phyloP scores from a whole-genome alignment of 2,113 vertebrate species.

The Sylvia atricapilla region DNA sequence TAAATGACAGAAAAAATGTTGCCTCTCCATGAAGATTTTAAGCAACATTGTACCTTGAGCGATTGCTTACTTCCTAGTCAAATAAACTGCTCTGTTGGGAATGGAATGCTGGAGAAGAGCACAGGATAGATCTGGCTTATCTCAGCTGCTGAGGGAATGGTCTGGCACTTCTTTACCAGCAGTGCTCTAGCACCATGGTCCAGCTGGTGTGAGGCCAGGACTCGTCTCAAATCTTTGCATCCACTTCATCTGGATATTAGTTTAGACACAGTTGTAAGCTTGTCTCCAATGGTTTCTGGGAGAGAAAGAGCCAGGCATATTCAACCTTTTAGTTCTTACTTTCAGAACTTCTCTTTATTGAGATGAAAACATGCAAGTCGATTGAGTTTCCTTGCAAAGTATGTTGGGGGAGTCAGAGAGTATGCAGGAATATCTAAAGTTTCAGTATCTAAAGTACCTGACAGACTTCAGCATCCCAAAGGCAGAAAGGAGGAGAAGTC shows the following conservation, averaged over 20 bases:
- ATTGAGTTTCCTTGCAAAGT: neutral
- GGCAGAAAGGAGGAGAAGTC: neutral
- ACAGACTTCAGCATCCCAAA: neutral
- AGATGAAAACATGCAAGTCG: neutral
- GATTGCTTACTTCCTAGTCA: neutral
- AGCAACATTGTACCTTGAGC: neutral
- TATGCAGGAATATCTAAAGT: neutral
- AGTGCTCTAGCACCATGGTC: neutral
- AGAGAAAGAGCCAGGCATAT: neutral
- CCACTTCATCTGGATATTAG: neutral
- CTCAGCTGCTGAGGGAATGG: neutral
- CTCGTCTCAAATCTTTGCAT: neutral
- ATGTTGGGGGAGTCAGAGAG: neutral
- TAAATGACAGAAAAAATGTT: neutral
- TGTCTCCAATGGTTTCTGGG: neutral
- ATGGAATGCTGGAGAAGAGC: neutral
- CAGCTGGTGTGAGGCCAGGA: neutral
- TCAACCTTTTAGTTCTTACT: neutral
- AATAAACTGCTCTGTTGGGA: neutral
- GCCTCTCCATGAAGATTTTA: neutral
- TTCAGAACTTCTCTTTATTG: neutral
- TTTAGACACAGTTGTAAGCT: neutral
- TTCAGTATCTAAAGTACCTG: neutral
- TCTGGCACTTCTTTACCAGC: fast-evolving
- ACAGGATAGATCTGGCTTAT: neutral